Base-by-base conservation (phyloP, 2,888 invertebrate genomes). In the Drosophila demipolita region DNA sequence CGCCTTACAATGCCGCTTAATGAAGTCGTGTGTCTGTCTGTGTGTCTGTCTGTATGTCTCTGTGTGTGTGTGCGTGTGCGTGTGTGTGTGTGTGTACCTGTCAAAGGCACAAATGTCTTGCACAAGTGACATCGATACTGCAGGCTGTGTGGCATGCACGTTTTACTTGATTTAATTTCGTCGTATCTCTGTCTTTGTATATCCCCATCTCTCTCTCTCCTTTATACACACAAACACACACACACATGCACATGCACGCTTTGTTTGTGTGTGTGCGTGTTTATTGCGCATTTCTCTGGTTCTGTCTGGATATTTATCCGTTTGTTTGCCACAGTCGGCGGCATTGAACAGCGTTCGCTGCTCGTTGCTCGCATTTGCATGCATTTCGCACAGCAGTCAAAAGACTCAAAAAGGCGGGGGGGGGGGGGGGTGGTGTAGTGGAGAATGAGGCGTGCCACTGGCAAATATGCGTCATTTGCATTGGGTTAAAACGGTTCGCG, bases 401-500 rank as follows among this genome's bases (percentile, higher is more conserved):
- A 88, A 87, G 89, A 72, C 62, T 53, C 53, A 49, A 40, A 45
- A 58, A 32, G 33, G 17, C 26, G 3, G 23, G 26, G 11, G 40
- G 29, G 26, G 26, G 26, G 26, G 2, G 26, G n/a, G 26, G 26
- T 26, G 2, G 26, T 26, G 26, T 4, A 33, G 49, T 9, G 55
- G n/a, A 8, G 33, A 23, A 32, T 52, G 7, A 49, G 55, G 35
- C 50, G 23, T 66, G 73, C 80, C 78, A 72, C 68, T 66, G 75
- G 79, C 80, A 78, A 81, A 89, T 86, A 89, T 86, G 83, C 85
- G 87, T 80, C 83, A 91, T 91, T 91, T 91, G 91, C 91, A 91
- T 91, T 91, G 90, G 89, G 84, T 57, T 57, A 91, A 91, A 90
- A 87, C 83, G 86, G 76, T 89, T 83, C 80, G 74, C 77, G 62